Percentiles rank a stretch among this genome's conserved stretches.
Evolutionary conservation across 2,888 invertebrate species (phyloP).

Genomic region (Caenorhabditis drosophilae): DNA sequence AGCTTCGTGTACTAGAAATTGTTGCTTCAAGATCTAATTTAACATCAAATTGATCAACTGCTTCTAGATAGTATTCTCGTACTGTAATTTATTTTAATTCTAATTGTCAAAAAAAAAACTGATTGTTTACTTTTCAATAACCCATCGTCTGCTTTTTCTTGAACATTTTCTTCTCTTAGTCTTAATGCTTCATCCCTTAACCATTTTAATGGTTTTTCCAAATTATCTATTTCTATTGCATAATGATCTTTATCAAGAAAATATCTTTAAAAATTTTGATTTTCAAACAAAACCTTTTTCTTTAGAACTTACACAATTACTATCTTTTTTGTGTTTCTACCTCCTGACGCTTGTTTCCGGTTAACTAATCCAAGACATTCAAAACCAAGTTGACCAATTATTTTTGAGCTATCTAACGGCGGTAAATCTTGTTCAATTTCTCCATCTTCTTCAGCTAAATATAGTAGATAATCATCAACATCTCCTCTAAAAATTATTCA

Average conservation of each 20-base stretch:
- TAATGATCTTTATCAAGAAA: conserved; percentile 31
- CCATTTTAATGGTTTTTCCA: conserved; percentile 42
- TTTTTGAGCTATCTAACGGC: conserved; percentile 38
- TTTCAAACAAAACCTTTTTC: conserved; percentile 6
- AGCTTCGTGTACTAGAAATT: conserved; percentile 27
- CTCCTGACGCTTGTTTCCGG: neutral
- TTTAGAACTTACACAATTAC: no score
- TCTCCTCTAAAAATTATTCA: conserved; percentile 22
- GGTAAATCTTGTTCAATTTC: conserved; percentile 50
- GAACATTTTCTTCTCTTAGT: conserved; percentile 12
- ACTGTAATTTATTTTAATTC: conserved; percentile 17
- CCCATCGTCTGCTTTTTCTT: conserved; percentile 3
- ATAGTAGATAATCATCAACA: conserved; percentile 44
- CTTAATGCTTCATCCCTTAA: conserved; percentile 36
- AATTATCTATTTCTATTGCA: conserved; percentile 35
- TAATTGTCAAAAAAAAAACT: neutral
- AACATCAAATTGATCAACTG: conserved; percentile 40
- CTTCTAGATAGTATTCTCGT: conserved; percentile 46
- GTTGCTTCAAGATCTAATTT: conserved; percentile 34
- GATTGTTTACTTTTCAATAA: conserved; percentile 2
- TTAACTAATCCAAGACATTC: conserved; percentile 24
- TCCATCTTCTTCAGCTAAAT: conserved; percentile 50
- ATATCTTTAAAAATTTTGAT: conserved; percentile 1
- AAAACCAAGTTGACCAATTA: conserved; percentile 46
- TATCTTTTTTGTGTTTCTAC: conserved; percentile 12